phyloP scores from a whole-genome alignment of 2,113 vertebrate genomes.

The Paraplagusia blochii region DNA sequence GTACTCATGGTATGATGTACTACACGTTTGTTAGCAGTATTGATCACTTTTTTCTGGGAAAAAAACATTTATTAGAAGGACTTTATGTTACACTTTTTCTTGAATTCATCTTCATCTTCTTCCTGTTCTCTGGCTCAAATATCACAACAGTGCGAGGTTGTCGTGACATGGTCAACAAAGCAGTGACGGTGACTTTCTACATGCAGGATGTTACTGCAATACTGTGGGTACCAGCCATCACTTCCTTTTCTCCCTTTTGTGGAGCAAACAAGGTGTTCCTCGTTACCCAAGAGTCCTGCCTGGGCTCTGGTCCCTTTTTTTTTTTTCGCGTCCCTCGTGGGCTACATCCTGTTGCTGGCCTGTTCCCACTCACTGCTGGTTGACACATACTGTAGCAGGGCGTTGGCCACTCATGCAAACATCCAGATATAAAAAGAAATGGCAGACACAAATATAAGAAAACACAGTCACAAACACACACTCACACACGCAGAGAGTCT shows the following conservation, averaged over 20 bases:
- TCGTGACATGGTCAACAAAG: slow-evolving; percentile 40
- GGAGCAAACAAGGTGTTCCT: slow-evolving; percentile 27
- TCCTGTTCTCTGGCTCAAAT: slow-evolving; percentile 13
- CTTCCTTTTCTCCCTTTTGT: slow-evolving; percentile 38
- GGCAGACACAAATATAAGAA: slow-evolving; percentile 39
- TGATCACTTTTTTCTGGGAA: too few relatives aligned
- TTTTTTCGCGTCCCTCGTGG: slow-evolving; percentile 30
- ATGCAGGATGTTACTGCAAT: slow-evolving; percentile 6
- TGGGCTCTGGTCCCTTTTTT: slow-evolving; percentile 25
- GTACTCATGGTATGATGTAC: too few relatives aligned
- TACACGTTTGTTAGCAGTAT: too few relatives aligned
- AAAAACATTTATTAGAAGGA: too few relatives aligned
- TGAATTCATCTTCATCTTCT: too few relatives aligned
- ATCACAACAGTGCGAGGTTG: slow-evolving; percentile 29
- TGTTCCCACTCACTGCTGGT: slow-evolving; percentile 57
- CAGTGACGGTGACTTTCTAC: slow-evolving; percentile 27
- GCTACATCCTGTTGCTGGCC: slow-evolving; percentile 64
- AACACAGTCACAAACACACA: slow-evolving; percentile 10
- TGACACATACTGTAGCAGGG: slow-evolving; percentile 65
- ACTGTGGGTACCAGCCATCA: slow-evolving; percentile 9
- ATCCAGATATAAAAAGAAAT: slow-evolving; percentile 46
- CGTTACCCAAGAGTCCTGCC: slow-evolving; percentile 58
- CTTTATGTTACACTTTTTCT: too few relatives aligned
- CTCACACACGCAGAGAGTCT: slow-evolving; percentile 10
- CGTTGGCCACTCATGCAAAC: slow-evolving; percentile 46